Percentiles rank a stretch among this genome's conserved stretches.
Conservation (phyloP, 1,140 invertebrate genomes). For the Atopsyche davidsoni region DNA sequence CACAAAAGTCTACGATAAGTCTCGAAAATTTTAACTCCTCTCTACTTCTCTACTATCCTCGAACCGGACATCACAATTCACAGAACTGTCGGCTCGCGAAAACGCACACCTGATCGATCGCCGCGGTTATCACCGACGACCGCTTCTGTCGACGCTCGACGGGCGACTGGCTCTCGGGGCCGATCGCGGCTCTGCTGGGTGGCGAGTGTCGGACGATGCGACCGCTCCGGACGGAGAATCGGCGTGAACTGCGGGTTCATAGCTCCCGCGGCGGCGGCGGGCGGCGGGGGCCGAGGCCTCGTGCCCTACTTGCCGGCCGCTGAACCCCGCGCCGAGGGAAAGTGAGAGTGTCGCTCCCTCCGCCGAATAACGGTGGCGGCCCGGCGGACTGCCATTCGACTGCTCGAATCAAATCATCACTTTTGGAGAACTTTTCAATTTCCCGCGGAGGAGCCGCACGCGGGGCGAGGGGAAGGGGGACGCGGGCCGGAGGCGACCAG, state of each 20-base stretch:
- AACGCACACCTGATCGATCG: not conserved
- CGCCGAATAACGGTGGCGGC: not conserved
- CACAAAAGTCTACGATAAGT: conserved; percentile 4
- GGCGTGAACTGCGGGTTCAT: conserved; percentile 35
- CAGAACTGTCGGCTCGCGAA: conserved; percentile 11
- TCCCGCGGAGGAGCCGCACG: not conserved
- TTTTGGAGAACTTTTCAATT: not conserved
- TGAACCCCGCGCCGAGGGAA: conserved; percentile 53
- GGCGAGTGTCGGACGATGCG: conserved; percentile 17
- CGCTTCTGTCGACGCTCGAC: conserved; percentile 36
- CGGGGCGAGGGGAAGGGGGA: not conserved
- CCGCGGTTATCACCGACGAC: conserved; percentile 26
- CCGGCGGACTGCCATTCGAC: too few species aligned
- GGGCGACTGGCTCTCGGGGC: conserved; percentile 35
- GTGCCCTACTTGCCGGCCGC: conserved; percentile 62
- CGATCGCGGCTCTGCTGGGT: conserved; percentile 3
- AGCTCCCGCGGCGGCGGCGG: conserved; percentile 33
- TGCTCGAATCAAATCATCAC: not conserved
- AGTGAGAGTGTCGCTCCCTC: conserved; percentile 50
- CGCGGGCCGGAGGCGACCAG: conserved; percentile 16
- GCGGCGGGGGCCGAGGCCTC: conserved; percentile 50
- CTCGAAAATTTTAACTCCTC: not conserved
- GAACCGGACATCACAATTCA: conserved; percentile 18
- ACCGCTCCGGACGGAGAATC: conserved; percentile 33
- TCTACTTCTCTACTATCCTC: conserved; percentile 3